These are phyloP conservation scores for Tenebrosternarchus preto DNA, from an alignment of 2,113 vertebrate genomes.

Conservation along the genomic window DNA sequence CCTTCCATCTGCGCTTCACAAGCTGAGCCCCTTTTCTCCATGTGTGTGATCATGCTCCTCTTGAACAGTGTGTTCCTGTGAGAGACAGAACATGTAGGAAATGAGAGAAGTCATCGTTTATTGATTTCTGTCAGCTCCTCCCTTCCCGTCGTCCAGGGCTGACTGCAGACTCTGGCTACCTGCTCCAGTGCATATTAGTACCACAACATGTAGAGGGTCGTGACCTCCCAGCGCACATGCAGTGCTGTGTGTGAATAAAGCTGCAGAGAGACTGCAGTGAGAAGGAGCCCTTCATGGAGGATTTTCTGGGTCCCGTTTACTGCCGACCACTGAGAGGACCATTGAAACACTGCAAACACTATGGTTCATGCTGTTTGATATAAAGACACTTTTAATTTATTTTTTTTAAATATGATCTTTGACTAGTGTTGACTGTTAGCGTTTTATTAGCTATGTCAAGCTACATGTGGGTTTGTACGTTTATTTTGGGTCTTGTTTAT, in stretches of 20 bases:
- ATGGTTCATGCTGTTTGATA: neutral
- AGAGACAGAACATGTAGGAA: no score
- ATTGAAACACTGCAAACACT: slow-evolving; percentile 8
- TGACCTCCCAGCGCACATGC: neutral
- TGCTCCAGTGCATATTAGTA: slow-evolving; percentile 12
- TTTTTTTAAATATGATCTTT: no score
- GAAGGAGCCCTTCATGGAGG: slow-evolving; percentile 19
- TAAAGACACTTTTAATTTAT: neutral
- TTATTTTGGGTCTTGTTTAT: neutral
- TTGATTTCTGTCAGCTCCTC: slow-evolving; percentile 25
- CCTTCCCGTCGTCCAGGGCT: slow-evolving; percentile 1
- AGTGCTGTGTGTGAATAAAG: slow-evolving; percentile 10
- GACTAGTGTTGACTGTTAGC: neutral
- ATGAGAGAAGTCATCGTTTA: slow-evolving; percentile 17
- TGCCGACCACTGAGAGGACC: slow-evolving; percentile 14
- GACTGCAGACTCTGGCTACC: neutral
- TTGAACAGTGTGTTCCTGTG: neutral
- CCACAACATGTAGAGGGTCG: neutral
- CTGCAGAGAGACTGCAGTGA: neutral
- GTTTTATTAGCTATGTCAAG: slow-evolving; percentile 11
- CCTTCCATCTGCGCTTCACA: neutral
- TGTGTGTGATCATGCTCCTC: slow-evolving; percentile 3
- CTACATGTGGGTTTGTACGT: neutral
- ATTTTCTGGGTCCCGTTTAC: slow-evolving; percentile 5
- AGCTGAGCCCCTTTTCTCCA: neutral